Evolutionary conservation across 2,797 vertebrate genomes (phyloP).

Genomic region (Neosalanx taihuensis): DNA sequence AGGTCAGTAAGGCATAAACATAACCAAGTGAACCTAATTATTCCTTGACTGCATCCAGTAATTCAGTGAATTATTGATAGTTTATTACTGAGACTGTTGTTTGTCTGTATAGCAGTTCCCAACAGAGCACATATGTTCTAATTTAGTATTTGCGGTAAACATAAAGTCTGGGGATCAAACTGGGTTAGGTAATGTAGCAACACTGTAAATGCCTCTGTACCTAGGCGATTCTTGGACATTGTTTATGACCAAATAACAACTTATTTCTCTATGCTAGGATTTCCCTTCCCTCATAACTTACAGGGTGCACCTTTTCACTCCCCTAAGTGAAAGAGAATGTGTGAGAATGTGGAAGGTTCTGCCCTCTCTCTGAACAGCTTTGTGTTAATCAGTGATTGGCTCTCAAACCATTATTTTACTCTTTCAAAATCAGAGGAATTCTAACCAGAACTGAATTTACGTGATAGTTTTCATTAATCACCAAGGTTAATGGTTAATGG

Average conservation of each 20-base stretch:
- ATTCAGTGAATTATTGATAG: slow-evolving; percentile 1
- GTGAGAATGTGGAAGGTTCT: neutral
- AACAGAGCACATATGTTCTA: neutral
- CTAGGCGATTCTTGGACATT: neutral
- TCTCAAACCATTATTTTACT: too few species aligned
- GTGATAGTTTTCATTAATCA: neutral
- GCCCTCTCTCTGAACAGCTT: neutral
- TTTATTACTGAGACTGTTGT: neutral
- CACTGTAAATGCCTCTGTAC: too few species aligned
- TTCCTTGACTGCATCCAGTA: slow-evolving; percentile 1
- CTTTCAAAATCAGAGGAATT: too few species aligned
- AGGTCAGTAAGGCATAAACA: neutral
- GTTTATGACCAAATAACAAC: neutral
- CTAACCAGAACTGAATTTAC: slow-evolving; percentile 9
- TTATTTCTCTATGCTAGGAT: neutral
- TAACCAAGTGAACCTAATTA: neutral
- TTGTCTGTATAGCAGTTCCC: neutral
- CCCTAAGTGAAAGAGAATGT: neutral
- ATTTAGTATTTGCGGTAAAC: too few species aligned
- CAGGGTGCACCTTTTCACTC: neutral
- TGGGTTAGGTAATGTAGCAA: too few species aligned
- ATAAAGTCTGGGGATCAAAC: too few species aligned
- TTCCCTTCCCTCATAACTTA: neutral
- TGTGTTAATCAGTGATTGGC: too few species aligned
- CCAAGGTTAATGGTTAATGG: neutral